phyloP scores from a whole-genome alignment of 1,140 invertebrate genomes.

The Drosophila bifasciata region DNA sequence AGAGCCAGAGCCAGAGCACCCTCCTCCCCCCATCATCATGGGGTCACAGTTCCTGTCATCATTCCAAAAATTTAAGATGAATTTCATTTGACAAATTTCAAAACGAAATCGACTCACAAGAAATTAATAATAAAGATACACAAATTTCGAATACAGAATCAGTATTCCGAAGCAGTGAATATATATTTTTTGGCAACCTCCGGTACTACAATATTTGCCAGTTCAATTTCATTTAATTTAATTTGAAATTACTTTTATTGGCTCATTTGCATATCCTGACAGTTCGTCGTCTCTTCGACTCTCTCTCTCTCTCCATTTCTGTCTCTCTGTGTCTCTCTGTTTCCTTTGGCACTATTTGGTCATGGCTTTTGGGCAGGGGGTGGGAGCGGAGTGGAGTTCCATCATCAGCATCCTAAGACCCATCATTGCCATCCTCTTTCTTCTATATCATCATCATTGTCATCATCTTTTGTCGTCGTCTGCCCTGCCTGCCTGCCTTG shows the following conservation, averaged over 20 bases:
- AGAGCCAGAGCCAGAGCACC: no score
- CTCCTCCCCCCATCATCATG: no score
- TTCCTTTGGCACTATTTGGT: constrained; percentile 20
- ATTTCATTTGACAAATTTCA: constrained; percentile 29
- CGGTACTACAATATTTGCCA: constrained; percentile 5
- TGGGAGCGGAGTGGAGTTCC: no score
- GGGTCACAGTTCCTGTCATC: constrained; percentile 9
- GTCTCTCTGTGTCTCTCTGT: constrained; percentile 1
- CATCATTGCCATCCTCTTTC: constrained; percentile 3
- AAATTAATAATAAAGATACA: constrained; percentile 26
- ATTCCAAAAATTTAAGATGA: constrained; percentile 34
- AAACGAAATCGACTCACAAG: not conserved
- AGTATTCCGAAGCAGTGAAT: not conserved
- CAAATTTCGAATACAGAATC: constrained; percentile 20
- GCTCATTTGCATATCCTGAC: constrained; percentile 50
- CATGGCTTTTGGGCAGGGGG: not conserved
- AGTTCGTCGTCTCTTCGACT: no score
- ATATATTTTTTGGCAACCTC: not conserved
- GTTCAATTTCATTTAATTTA: constrained; percentile 50
- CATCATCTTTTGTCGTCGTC: constrained; percentile 44
- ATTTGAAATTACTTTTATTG: constrained; percentile 60
- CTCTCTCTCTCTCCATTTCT: constrained; percentile 36
- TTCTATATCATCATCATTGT: constrained; percentile 17
- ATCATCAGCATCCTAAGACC: constrained; percentile 19
- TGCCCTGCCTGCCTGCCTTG: no score